Evolutionary conservation across 2,113 vertebrate genomes (phyloP).

Genomic region (Amphilophus citrinellus): DNA sequence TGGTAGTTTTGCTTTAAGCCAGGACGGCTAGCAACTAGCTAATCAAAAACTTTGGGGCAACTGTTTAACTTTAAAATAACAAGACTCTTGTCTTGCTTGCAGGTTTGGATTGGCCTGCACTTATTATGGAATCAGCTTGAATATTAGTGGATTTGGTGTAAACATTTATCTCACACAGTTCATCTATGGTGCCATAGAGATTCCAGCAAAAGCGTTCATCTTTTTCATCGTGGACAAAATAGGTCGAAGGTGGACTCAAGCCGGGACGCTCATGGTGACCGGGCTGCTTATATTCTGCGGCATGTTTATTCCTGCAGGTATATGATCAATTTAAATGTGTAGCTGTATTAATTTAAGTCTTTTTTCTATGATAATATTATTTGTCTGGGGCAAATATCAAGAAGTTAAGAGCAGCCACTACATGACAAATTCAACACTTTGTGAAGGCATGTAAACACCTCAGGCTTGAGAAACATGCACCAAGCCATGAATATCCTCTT

Average conservation of each 20-base stretch:
- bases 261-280: constrained; percentile 25
- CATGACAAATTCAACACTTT: no score
- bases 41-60: background rate
- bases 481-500: background rate
- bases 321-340: background rate
- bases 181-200: constrained; percentile 70
- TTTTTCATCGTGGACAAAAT: constrained; percentile 52
- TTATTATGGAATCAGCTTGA: constrained; percentile 78
- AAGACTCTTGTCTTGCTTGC: background rate
- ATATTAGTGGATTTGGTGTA: constrained; percentile 69
- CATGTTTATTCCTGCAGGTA: constrained; percentile 58
- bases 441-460: background rate
- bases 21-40: background rate
- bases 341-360: background rate
- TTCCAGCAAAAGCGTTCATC: constrained; percentile 67
- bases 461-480: background rate
- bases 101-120: constrained; percentile 65
- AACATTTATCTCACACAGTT: constrained; percentile 79
- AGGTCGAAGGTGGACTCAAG: constrained; percentile 51
- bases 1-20: background rate
- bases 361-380: background rate
- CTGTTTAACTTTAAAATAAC: background rate
- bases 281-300: constrained; percentile 57
- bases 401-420: background rate
- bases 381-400: background rate